These are phyloP conservation scores for Druon quercuslanigerum DNA, from an alignment of 1,140 invertebrate genomes.

Conservation along the genomic window DNA sequence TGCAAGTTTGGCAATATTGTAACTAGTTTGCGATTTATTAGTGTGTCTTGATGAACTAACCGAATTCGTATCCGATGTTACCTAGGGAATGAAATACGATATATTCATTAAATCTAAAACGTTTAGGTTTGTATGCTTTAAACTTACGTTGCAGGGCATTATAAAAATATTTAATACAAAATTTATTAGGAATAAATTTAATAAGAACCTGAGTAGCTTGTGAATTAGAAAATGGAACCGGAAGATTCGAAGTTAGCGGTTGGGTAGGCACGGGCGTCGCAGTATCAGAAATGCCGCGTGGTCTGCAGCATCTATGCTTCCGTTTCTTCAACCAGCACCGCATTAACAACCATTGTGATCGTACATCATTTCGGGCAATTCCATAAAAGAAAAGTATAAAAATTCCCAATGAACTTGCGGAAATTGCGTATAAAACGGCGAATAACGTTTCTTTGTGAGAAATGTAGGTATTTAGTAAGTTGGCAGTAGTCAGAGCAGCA, in stretches of 20 bases:
- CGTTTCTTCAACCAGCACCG: constrained; percentile 78
- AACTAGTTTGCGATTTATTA: constrained; percentile 64
- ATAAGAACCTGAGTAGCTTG: constrained; percentile 63
- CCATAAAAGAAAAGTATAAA: constrained; percentile 92
- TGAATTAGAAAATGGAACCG: constrained; percentile 63
- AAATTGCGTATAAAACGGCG: constrained; percentile 85
- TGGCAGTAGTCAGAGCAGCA: constrained; percentile 82
- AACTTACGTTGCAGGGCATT: not conserved
- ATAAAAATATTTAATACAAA: not conserved
- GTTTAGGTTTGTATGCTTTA: too few relatives aligned
- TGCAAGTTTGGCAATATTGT: constrained; percentile 57
- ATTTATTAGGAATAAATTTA: too few relatives aligned
- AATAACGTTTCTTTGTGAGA: constrained; percentile 86
- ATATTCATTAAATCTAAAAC: not conserved
- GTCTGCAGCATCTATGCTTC: constrained; percentile 79
- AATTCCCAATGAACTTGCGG: constrained; percentile 83
- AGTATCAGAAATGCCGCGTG: constrained; percentile 81
- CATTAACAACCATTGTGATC: constrained; percentile 83
- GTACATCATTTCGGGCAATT: constrained; percentile 87
- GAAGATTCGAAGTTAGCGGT: constrained; percentile 65
- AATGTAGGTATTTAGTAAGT: constrained; percentile 79
- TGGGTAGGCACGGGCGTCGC: constrained; percentile 75
- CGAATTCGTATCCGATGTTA: constrained; percentile 71
- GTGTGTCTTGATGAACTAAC: constrained; percentile 66
- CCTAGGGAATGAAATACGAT: constrained; percentile 38